These are phyloP conservation scores for Drosophila diplacantha DNA, from an alignment of 2,888 invertebrate genomes.

Conservation along the genomic window DNA sequence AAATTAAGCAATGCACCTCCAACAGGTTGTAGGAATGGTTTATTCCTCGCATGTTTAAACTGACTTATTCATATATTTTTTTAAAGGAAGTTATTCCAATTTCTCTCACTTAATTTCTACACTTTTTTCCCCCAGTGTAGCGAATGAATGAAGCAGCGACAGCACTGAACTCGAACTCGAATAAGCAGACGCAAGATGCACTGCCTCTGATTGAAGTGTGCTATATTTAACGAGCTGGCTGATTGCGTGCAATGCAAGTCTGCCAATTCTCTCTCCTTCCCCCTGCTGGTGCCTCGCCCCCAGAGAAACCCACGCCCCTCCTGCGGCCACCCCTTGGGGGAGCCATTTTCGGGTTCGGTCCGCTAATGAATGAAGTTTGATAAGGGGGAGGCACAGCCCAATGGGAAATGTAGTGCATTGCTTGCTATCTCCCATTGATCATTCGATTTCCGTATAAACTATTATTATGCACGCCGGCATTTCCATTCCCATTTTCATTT, in stretches of 20 bases:
- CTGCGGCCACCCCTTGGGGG: neutral
- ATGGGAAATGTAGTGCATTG: constrained; percentile 22
- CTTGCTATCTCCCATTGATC: constrained; percentile 28
- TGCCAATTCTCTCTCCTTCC: constrained; percentile 58
- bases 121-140: constrained; percentile 1
- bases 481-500: constrained; percentile 14
- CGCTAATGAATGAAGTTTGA: constrained; percentile 72
- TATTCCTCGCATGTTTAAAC: neutral
- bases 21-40: neutral
- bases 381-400: constrained; percentile 42
- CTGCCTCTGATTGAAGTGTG: constrained; percentile 67
- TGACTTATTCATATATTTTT: neutral
- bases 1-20: no score
- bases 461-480: constrained; percentile 32
- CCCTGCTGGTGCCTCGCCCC: neutral
- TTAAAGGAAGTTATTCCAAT: neutral
- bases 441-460: constrained; percentile 39
- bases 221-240: constrained; percentile 69
- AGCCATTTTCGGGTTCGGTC: constrained; percentile 23
- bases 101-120: constrained; percentile 40
- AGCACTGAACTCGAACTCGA: constrained; percentile 41
- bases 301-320: neutral
- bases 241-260: constrained; percentile 59
- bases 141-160: constrained; percentile 59
- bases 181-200: constrained; percentile 32